Base-by-base conservation (phyloP, 2,797 vertebrate genomes). In the Pelodytes ibericus region DNA sequence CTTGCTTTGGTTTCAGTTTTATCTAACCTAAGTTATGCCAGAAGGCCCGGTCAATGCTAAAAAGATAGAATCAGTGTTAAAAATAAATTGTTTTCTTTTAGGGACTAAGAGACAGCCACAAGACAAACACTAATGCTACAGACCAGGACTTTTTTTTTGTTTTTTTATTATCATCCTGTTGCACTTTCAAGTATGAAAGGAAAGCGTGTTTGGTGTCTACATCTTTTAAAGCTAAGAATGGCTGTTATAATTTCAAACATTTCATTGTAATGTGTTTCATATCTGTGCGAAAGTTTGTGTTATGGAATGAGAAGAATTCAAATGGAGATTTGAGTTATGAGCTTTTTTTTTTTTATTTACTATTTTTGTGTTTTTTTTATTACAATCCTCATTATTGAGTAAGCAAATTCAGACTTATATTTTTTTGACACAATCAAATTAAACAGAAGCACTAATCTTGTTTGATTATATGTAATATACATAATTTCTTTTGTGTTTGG, bases 121-220 rank as follows among this genome's bases (percentile, higher is more conserved):
- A 60, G 36, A 49, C 26, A 11, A 71, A 76, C 74, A 71, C 74
- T 77, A 77, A 63, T 44, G 67, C 59, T 64, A 47, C 59, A 64
- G 31, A 65, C 70, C 53, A 27, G 53, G 56, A 30, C 33, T 20
- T 20, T 41, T 64, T 64, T 64, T 26, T 26, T 27, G 24, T 20
- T 20, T 41, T 64, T 64, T 64, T 26, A n/a, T 27, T 66, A 57
- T 66, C 56, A 36, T 57, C 56, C 51, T 10, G 30, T 36, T 63
- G 76, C 71, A 79, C 70, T 79, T 79, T 68, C 30, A 41, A 8
- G 63, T 36, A 57, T 68, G 75, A 72, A 72, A 72, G 70, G 13
- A 61, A 41, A 66, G 62, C 27, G n/a, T 60, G 75, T 22, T 33
- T 59, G 62, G 63, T 72, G 36, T 72, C 72, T 53, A 60, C 47